Evolutionary conservation across 1,140 invertebrate species (phyloP).

Genomic region (Carcinoscorpius rotundicauda): DNA sequence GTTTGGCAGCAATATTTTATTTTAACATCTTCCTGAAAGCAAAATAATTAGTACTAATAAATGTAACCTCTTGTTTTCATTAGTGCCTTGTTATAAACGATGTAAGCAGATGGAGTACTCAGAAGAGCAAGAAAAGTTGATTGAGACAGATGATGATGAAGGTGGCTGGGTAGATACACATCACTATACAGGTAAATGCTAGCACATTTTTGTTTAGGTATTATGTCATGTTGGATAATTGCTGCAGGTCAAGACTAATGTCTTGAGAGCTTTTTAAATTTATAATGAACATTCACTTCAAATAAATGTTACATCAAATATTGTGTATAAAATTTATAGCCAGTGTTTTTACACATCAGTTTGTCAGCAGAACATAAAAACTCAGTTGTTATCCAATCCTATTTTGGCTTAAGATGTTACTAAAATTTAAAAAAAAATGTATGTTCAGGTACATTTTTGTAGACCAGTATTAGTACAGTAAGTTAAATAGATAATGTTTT

Average conservation of each 20-base stretch:
- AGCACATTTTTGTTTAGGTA: background rate
- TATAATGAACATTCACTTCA: background rate
- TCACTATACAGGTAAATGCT: conserved; percentile 50
- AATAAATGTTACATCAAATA: background rate
- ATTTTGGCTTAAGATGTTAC: too few species aligned
- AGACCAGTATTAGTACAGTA: too few species aligned
- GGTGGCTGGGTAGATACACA: conserved; percentile 99
- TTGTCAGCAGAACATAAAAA: too few species aligned
- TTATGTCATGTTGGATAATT: background rate
- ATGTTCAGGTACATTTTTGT: too few species aligned
- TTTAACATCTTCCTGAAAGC: background rate
- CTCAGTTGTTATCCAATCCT: too few species aligned
- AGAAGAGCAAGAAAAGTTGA: conserved; percentile 40
- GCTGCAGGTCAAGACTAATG: background rate
- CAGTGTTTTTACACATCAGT: background rate
- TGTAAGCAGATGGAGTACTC: conserved; percentile 63
- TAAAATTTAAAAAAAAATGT: too few species aligned
- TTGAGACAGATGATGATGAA: conserved; percentile 74
- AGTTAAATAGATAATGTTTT: too few species aligned
- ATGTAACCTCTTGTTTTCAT: conserved; percentile 6
- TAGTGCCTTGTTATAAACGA: conserved; percentile 77
- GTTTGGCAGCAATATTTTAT: too few species aligned
- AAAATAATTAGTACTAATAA: background rate
- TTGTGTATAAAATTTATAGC: background rate
- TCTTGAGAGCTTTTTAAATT: too few species aligned